Evolutionary conservation across 2,113 vertebrate species (phyloP).

Genomic region (Phyllostomus hastatus): DNA sequence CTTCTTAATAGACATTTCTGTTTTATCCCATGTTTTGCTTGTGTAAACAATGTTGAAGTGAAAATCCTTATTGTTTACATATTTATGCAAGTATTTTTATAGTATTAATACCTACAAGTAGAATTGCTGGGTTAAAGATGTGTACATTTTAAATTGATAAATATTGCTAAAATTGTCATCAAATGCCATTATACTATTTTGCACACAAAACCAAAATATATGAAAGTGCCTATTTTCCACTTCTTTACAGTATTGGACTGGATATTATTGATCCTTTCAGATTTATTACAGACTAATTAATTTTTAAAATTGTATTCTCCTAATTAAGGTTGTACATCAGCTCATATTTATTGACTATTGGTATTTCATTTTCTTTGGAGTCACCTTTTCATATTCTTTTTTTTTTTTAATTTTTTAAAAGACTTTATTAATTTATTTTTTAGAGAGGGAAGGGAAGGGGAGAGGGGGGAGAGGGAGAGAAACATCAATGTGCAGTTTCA

Average conservation of each 20-base stretch:
- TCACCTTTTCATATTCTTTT: conserved; percentile 21
- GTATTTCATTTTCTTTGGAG: background rate
- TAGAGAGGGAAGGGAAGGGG: too few species aligned
- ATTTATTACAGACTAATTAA: background rate
- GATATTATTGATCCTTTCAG: conserved; percentile 6
- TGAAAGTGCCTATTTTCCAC: conserved; percentile 5
- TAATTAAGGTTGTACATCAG: background rate
- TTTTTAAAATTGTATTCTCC: background rate
- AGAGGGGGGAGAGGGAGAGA: too few species aligned
- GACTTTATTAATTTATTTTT: too few species aligned
- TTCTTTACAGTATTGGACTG: background rate
- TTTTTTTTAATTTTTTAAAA: background rate
- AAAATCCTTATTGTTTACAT: conserved; percentile 5
- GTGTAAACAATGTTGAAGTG: conserved; percentile 19
- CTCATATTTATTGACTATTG: conserved; percentile 26
- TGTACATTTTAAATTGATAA: background rate
- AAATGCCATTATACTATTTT: background rate
- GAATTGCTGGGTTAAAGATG: background rate
- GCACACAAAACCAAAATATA: background rate
- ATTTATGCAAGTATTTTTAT: conserved; percentile 26
- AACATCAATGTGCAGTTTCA: too few species aligned
- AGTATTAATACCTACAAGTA: conserved; percentile 8
- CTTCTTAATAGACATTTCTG: background rate
- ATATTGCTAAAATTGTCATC: background rate
- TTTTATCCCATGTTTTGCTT: conserved; percentile 36